phyloP scores from a whole-genome alignment of 2,888 invertebrate genomes.

The Cataglyphis cursor region DNA sequence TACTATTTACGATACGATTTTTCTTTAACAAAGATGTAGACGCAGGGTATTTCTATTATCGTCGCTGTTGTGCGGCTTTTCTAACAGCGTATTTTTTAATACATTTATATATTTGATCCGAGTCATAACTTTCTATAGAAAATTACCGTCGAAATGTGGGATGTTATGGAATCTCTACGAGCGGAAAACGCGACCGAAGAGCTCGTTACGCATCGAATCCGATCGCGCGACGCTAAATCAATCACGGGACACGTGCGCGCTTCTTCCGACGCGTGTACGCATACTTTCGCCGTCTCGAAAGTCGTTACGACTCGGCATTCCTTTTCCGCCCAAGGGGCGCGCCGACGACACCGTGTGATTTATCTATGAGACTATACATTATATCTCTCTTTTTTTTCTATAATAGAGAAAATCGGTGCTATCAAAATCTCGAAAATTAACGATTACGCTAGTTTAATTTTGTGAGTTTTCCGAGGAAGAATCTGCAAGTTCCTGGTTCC shows the following conservation, averaged over 20 bases:
- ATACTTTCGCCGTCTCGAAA: slow-evolving; percentile 60
- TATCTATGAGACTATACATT: slow-evolving; percentile 8
- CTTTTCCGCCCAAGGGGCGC: slow-evolving; percentile 51
- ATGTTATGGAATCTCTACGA: background rate
- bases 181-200: slow-evolving; percentile 13
- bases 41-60: background rate
- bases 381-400: background rate
- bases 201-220: slow-evolving; percentile 33
- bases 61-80: background rate
- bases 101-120: background rate
- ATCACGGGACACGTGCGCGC: slow-evolving; percentile 21
- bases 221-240: slow-evolving; percentile 53
- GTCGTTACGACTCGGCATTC: slow-evolving; percentile 60
- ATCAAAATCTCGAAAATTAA: background rate
- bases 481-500: background rate
- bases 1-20: background rate
- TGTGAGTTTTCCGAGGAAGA: background rate
- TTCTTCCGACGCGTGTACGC: slow-evolving; percentile 45
- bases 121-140: background rate
- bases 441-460: background rate
- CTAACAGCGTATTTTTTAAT: background rate
- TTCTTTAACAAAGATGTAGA: background rate
- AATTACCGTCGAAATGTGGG: background rate
- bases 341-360: slow-evolving; percentile 41
- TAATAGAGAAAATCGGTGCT: background rate